Conservation (phyloP, 2,888 invertebrate genomes). For the Heliconius ethilla region DNA sequence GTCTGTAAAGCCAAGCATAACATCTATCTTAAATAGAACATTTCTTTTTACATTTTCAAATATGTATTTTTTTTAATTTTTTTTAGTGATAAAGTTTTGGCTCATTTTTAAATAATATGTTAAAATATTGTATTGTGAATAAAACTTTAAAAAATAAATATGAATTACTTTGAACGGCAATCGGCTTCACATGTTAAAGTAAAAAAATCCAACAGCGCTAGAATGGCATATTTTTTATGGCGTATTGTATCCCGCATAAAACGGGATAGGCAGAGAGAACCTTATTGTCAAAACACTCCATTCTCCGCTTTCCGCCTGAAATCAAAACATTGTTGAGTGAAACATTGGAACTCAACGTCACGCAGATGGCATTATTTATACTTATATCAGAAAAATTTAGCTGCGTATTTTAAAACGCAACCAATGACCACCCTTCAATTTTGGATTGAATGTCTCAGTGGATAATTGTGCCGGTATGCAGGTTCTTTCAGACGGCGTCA, state of each 20-base stretch:
- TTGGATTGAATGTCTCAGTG: slow-evolving; percentile 51
- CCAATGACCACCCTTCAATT: slow-evolving; percentile 62
- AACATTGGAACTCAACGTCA: background rate
- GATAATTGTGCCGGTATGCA: slow-evolving; percentile 52
- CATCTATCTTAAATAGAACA: too few relatives aligned
- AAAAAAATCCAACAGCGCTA: background rate
- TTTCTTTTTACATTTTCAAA: too few relatives aligned
- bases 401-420: slow-evolving; percentile 47
- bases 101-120: too few relatives aligned
- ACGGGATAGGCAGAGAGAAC: background rate
- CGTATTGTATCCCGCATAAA: too few relatives aligned
- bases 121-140: too few relatives aligned
- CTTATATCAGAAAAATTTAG: background rate
- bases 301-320: background rate
- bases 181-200: background rate
- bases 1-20: too few relatives aligned
- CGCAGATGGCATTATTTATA: background rate
- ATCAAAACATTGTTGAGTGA: background rate
- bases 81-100: too few relatives aligned
- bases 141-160: too few relatives aligned
- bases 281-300: background rate
- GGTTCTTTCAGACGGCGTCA: slow-evolving; percentile 58
- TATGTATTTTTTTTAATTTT: too few relatives aligned
- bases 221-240: background rate
- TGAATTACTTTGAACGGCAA: background rate